Evolutionary conservation across 2,797 vertebrate species (phyloP), one percentile per base, ranked within the genome.

Genomic region (Falco cherrug): DNA sequence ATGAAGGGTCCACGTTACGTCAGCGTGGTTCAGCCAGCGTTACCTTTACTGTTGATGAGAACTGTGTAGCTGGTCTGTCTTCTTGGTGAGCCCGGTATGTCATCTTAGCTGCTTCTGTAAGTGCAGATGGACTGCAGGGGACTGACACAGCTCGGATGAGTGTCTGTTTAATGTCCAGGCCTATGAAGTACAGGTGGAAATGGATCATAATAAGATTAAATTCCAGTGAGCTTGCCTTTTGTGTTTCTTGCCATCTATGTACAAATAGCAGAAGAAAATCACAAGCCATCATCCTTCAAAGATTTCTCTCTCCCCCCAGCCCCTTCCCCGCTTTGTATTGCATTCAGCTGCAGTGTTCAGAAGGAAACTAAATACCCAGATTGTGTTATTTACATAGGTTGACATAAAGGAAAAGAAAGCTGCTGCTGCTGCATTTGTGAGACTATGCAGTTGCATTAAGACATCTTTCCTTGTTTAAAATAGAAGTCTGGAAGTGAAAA

Each of bases 21-120:
- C 0, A 0, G 6, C 18, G 4, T 1, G 0, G 37, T n/a, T 77
- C 10, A 17, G 51, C 31, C 41, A 28, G 47, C 1, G 0, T 4
- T 41, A 15, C 25, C 31, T 5, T 35, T 1, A 1, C 33, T 22
- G 51, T 39, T 4, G 1, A 1, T 54, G 37, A 33, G 6, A 33
- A 19, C 53, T 16, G 70, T 26, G 0, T 3, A 4, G 53, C 47
- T 33, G 6, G 25, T 0, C 41, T 17, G 68, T 39, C 57, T 65
- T 63, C 17, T 4, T 45, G 17, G 17, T 6, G 43, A 17, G n/a
- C 33, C 24, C 11, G 0, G 19, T 31, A 1, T 22, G 9, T 89
- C 18, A 47, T 35, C 28, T 61, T 39, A 74, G n/a, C 65, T 25
- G 16, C 31, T n/a, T 48, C 37, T 48, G 19, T 7, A 19, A 20